phyloP scores from a whole-genome alignment of 2,888 invertebrate genomes.

The Reticulitermes lucifugus region DNA sequence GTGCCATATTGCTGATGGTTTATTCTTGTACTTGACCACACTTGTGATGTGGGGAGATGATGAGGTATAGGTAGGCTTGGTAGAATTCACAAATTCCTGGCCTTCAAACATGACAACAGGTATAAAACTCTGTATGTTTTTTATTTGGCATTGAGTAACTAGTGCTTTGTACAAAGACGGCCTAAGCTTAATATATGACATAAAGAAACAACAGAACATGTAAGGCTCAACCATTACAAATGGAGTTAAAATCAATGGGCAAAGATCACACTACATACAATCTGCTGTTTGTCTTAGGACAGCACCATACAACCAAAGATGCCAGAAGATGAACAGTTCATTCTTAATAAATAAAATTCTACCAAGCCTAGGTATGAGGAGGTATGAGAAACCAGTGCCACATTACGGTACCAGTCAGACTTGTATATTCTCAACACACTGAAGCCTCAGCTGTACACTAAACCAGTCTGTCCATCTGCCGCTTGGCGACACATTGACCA shows the following conservation, averaged over 20 bases:
- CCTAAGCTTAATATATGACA: conserved; percentile 3
- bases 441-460: conserved; percentile 46
- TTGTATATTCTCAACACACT: conserved; percentile 52
- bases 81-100: conserved; percentile 6
- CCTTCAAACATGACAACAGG: not conserved
- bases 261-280: conserved; percentile 5
- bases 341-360: conserved; percentile 23
- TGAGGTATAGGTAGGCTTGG: conserved; percentile 15
- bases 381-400: not conserved
- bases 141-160: conserved; percentile 29
- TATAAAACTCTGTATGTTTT: not conserved
- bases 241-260: conserved; percentile 11
- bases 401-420: conserved; percentile 43
- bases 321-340: not conserved
- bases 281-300: not conserved
- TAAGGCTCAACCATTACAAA: conserved; percentile 9
- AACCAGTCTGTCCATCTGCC: conserved; percentile 38
- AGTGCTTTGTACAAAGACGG: conserved; percentile 28
- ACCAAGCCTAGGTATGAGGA: conserved; percentile 35
- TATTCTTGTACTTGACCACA: conserved; percentile 26
- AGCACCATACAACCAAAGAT: not conserved
- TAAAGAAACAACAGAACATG: not conserved
- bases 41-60: conserved; percentile 6
- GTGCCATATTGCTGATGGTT: conserved; percentile 21
- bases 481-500: conserved; percentile 46